A percentile compares a stretch with the other conserved stretches of the same genome.
Conservation (phyloP, 2,113 vertebrate genomes). For the Pseudonaja textilis region DNA sequence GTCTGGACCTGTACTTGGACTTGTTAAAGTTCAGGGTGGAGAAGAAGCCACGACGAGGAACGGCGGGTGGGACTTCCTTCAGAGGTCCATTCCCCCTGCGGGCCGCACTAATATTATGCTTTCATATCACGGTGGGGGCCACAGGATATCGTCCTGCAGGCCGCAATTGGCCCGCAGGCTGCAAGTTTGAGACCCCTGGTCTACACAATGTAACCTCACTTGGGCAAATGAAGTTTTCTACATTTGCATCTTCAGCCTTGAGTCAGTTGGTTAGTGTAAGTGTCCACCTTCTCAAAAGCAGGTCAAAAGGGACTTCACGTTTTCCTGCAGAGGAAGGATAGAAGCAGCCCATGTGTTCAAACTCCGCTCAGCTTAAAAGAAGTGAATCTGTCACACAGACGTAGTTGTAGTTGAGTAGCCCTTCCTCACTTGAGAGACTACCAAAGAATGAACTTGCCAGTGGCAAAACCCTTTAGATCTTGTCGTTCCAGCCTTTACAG, state of each 20-base stretch:
- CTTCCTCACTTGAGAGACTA: conserved; percentile 11
- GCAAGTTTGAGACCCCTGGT: too few relatives aligned
- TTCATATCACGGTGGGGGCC: too few relatives aligned
- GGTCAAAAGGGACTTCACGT: conserved; percentile 11
- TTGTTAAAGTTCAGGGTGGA: too few relatives aligned
- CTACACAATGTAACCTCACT: neutral
- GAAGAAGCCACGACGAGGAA: too few relatives aligned
- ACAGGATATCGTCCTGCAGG: too few relatives aligned
- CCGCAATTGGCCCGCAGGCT: too few relatives aligned
- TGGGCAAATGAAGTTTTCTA: neutral
- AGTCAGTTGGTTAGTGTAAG: neutral
- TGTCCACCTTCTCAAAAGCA: conserved; percentile 12
- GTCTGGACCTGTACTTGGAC: too few relatives aligned
- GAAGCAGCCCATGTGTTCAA: conserved; percentile 1
- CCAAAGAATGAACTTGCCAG: conserved; percentile 4
- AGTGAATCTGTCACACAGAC: conserved; percentile 41
- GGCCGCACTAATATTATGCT: too few relatives aligned
- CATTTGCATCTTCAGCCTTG: neutral
- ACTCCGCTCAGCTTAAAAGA: conserved; percentile 23
- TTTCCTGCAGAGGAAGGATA: conserved; percentile 33
- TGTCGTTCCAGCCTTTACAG: neutral
- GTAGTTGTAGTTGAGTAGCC: conserved; percentile 23
- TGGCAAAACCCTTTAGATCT: conserved; percentile 11
- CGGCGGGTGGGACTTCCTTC: too few relatives aligned
- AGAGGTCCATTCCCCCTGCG: too few relatives aligned